Conservation (phyloP, 1,140 invertebrate species). For the Leptopilina boulardi region DNA sequence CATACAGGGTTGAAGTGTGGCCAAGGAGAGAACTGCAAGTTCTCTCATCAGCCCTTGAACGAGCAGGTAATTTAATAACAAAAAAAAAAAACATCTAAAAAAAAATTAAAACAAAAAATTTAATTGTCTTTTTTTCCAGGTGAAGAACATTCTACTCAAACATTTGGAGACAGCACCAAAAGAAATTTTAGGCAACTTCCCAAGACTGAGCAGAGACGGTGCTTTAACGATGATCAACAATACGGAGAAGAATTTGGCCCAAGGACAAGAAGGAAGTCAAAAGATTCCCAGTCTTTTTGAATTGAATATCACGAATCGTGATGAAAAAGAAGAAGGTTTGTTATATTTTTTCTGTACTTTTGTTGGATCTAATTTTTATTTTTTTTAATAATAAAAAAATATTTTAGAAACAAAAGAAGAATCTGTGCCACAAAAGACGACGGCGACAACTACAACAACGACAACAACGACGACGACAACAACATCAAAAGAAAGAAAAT, state of each 20-base stretch:
- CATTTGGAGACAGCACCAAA: slow-evolving; percentile 93
- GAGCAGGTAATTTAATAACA: slow-evolving; percentile 70
- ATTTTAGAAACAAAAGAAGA: slow-evolving; percentile 48
- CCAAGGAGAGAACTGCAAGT: slow-evolving; percentile 91
- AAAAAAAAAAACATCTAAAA: not conserved
- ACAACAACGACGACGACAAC: too few species aligned
- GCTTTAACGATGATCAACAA: slow-evolving; percentile 84
- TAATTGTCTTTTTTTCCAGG: slow-evolving; percentile 56
- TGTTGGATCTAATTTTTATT: not conserved
- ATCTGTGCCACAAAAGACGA: not conserved
- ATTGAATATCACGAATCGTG: slow-evolving; percentile 56
- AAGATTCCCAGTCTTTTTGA: slow-evolving; percentile 74
- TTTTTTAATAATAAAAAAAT: not conserved
- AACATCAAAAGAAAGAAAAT: slow-evolving; percentile 63
- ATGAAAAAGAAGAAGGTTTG: slow-evolving; percentile 69
- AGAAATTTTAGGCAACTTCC: slow-evolving; percentile 92
- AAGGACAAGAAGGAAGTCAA: slow-evolving; percentile 67
- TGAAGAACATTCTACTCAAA: slow-evolving; percentile 78
- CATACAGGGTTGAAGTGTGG: slow-evolving; percentile 93
- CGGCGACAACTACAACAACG: too few species aligned
- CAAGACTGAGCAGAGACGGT: slow-evolving; percentile 85
- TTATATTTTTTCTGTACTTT: slow-evolving; percentile 4
- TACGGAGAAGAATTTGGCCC: slow-evolving; percentile 81
- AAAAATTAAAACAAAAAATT: not conserved
- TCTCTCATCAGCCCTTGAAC: slow-evolving; percentile 91